phyloP scores from a whole-genome alignment of 2,888 invertebrate species.

The Cataglyphis rosenhaueri region DNA sequence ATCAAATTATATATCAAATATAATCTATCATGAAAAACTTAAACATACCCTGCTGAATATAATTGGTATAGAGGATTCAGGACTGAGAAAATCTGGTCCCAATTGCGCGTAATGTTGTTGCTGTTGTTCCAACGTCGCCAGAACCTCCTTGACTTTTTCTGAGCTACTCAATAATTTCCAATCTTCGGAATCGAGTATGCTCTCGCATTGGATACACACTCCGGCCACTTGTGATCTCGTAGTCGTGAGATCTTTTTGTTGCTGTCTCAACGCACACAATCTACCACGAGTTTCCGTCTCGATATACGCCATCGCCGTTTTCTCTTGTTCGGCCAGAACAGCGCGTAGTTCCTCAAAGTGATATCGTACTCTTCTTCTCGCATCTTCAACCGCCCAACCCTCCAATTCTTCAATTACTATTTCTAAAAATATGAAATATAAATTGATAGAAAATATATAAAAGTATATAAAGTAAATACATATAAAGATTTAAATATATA shows the following conservation, averaged over 20 bases:
- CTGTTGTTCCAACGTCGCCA: constrained; percentile 86
- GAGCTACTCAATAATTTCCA: constrained; percentile 86
- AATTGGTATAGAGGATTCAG: constrained; percentile 87
- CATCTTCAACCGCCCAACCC: constrained; percentile 79
- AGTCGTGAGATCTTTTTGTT: constrained; percentile 87
- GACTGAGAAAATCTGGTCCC: constrained; percentile 86
- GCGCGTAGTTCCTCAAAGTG: constrained; percentile 87
- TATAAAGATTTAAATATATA: neutral
- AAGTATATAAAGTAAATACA: neutral
- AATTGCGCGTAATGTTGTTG: constrained; percentile 87
- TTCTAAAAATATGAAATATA: constrained; percentile 73
- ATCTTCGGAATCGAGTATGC: constrained; percentile 86
- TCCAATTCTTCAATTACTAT: constrained; percentile 81
- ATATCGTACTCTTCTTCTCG: constrained; percentile 85
- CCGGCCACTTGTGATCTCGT: constrained; percentile 86
- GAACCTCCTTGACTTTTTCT: constrained; percentile 85
- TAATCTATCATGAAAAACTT: neutral
- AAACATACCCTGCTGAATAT: constrained; percentile 87
- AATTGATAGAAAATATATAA: neutral
- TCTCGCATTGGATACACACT: constrained; percentile 87
- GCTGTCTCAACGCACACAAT: constrained; percentile 86
- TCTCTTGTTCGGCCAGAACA: constrained; percentile 86
- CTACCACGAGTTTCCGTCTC: constrained; percentile 87
- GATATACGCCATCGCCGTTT: constrained; percentile 86
- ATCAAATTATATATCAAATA: too few species aligned